A percentile compares a stretch with the other conserved stretches of the same genome.
phyloP scores from a whole-genome alignment of 2,888 invertebrate species.

The Branchellion lobata region DNA sequence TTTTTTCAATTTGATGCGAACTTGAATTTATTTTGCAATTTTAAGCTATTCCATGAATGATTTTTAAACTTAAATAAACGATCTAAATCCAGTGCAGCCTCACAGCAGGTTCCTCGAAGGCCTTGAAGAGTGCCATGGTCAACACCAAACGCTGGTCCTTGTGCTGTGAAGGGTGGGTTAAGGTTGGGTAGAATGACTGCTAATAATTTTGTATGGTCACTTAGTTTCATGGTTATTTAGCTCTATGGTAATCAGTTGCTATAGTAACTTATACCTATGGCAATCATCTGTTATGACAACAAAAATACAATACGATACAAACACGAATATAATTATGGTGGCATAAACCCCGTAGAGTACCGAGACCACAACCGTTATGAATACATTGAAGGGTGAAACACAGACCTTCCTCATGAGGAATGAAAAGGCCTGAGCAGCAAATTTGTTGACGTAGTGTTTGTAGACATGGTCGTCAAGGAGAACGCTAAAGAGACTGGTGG shows the following conservation, averaged over 20 bases:
- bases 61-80: no score
- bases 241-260: neutral
- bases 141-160: constrained; percentile 74
- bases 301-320: no score
- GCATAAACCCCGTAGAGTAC: no score
- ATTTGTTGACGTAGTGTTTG: constrained; percentile 82
- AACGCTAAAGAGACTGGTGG: constrained; percentile 64
- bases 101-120: neutral
- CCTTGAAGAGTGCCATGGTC: constrained; percentile 9
- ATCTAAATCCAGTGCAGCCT: no score
- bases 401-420: constrained; percentile 76
- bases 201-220: no score
- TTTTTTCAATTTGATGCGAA: no score
- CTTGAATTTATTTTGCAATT: no score
- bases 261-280: neutral
- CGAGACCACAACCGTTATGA: neutral
- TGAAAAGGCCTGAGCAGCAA: constrained; percentile 93
- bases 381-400: neutral
- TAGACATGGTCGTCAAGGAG: constrained; percentile 73
- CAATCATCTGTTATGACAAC: neutral
- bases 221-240: neutral
- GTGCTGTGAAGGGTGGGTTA: constrained; percentile 63
- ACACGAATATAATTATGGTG: no score
- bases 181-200: no score
- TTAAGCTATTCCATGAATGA: no score